Percentiles rank a stretch among this genome's conserved stretches.
phyloP scores from a whole-genome alignment of 2,113 vertebrate genomes.

The Hypomesus transpacificus region DNA sequence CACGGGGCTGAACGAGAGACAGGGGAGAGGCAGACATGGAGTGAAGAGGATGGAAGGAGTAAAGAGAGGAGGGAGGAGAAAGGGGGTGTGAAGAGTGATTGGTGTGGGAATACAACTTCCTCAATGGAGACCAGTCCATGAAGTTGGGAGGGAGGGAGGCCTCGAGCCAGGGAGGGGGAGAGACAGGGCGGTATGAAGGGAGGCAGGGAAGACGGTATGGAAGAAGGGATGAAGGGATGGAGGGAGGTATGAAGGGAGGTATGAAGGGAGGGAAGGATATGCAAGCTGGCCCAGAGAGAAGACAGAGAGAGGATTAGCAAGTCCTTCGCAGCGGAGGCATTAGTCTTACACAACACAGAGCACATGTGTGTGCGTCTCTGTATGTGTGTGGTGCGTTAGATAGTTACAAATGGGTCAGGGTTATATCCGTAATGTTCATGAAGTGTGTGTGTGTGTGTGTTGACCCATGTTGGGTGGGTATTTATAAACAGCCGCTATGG shows the following conservation, averaged over 20 bases:
- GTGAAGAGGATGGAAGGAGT: neutral
- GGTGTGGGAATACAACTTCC: too few species aligned
- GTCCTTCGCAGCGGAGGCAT: neutral
- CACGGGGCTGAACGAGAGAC: constrained; percentile 8
- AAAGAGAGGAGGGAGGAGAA: neutral
- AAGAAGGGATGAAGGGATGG: neutral
- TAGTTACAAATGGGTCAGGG: constrained; percentile 70
- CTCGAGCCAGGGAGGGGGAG: neutral
- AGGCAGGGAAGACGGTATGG: neutral
- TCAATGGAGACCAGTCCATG: too few species aligned
- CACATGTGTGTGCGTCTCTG: neutral
- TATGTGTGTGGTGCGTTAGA: neutral
- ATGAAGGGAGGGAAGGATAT: neutral
- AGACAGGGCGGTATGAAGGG: neutral
- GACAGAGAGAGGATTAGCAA: constrained; percentile 6
- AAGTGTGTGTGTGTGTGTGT: constrained; percentile 41
- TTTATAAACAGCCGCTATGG: constrained; percentile 70
- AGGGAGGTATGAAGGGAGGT: constrained; percentile 3
- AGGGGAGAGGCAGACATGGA: neutral
- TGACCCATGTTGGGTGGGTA: constrained; percentile 65
- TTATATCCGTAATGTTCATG: constrained; percentile 67
- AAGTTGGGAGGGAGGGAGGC: neutral
- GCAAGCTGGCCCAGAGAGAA: neutral
- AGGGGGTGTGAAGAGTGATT: constrained; percentile 1
- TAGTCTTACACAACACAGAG: too few species aligned